Evolutionary conservation across 1,140 invertebrate species (phyloP).

Genomic region (Geopemphigus sp.): DNA sequence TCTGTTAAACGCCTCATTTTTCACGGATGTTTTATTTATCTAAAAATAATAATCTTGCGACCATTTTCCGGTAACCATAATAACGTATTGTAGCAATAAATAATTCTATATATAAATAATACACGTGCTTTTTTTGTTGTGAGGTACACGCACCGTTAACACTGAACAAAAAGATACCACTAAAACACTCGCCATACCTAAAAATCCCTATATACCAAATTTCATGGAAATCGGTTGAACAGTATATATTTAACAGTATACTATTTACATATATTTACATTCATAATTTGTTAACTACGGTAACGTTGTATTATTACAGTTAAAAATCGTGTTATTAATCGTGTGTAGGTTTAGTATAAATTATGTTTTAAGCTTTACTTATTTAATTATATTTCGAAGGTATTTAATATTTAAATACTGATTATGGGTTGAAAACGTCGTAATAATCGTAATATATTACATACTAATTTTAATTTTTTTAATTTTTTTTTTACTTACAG

Average conservation of each 20-base stretch:
- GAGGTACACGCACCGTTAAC: too few species aligned
- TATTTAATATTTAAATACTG: neutral
- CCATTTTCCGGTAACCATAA: too few species aligned
- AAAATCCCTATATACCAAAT: too few species aligned
- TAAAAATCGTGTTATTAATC: neutral
- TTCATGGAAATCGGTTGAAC: too few species aligned
- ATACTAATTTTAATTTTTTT: neutral
- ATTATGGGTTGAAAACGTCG: neutral
- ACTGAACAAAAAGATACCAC: too few species aligned
- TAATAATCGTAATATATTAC: neutral
- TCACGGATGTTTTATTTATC: too few species aligned
- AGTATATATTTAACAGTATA: neutral
- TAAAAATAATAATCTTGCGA: too few species aligned
- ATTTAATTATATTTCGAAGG: neutral
- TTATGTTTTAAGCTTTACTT: neutral
- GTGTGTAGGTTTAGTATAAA: neutral
- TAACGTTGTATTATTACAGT: neutral
- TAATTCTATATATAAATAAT: too few species aligned
- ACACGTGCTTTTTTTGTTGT: too few species aligned
- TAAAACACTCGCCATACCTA: too few species aligned
- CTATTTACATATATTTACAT: neutral
- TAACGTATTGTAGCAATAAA: too few species aligned
- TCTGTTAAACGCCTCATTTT: too few species aligned
- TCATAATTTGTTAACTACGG: neutral
- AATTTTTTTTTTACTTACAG: conserved; percentile 1